phyloP scores from a whole-genome alignment of 2,888 invertebrate genomes.

The Nomada lathburiana region DNA sequence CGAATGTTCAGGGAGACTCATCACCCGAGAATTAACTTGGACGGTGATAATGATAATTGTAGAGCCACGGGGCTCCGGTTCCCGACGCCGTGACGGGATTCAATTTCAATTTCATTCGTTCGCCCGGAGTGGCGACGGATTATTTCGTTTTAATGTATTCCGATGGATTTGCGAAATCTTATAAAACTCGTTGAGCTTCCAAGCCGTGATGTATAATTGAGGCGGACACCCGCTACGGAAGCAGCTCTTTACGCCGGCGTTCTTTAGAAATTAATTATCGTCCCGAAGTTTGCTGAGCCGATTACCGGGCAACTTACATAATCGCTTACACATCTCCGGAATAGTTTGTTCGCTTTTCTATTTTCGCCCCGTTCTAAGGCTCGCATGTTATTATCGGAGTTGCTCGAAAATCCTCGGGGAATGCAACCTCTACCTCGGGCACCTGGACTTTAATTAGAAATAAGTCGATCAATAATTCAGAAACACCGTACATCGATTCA shows the following conservation, averaged over 20 bases:
- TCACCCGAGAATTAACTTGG: constrained; percentile 6
- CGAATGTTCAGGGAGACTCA: not conserved
- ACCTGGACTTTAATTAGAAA: not conserved
- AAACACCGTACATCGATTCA: no score
- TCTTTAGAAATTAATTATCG: constrained; percentile 57
- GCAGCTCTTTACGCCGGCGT: constrained; percentile 49
- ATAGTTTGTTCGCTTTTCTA: constrained; percentile 12
- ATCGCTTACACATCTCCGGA: constrained; percentile 19
- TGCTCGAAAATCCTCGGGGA: not conserved
- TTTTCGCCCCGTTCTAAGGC: not conserved
- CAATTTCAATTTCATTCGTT: constrained; percentile 36
- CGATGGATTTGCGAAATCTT: constrained; percentile 39
- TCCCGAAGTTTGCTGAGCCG: constrained; percentile 52
- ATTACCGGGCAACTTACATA: constrained; percentile 39
- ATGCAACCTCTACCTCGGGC: not conserved
- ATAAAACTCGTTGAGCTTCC: constrained; percentile 1
- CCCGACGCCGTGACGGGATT: not conserved
- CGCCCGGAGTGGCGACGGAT: not conserved
- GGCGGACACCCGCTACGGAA: constrained; percentile 42
- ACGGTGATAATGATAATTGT: constrained; percentile 16
- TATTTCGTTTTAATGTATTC: constrained; percentile 54
- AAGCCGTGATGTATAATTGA: constrained; percentile 49
- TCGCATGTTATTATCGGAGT: constrained; percentile 14
- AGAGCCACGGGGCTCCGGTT: not conserved
- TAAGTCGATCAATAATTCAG: no score